Evolutionary conservation across 2,888 invertebrate genomes (phyloP), one percentile per base, ranked within the genome.

Genomic region (Agriotes lineatus): DNA sequence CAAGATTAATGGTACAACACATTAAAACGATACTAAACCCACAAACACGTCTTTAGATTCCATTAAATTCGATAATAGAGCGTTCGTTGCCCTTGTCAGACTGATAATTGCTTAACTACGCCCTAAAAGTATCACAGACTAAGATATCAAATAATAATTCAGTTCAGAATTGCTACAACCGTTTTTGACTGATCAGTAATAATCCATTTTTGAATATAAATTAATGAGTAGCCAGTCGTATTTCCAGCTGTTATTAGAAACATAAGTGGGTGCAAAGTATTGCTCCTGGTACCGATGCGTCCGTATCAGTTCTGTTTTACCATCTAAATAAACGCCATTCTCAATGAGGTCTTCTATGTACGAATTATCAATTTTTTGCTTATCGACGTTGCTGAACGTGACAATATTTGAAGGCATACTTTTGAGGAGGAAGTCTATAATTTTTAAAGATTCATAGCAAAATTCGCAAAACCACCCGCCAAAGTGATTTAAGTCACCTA

Each of bases 381-480:
- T 81, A 64, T 69, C 52, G 6, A 52, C 25, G 25, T 25, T 25
- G 7, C 7, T 25, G 25, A 25, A 25, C 22, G 6, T 22, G 33
- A 63, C 37, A 33, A 57, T 48, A 20, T 39, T 35, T 7, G 50
- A 33, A 20, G 58, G 57, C 42, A 22, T 37, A 33, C 6, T 78
- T 57, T 83, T 81, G n/a, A n/a, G n/a, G 67, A 90, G 79, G 73
- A 84, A 84, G 52, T 84, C 83, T 19, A 89, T 84, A 45, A 90
- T 88, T 75, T 88, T 87, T 12, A 86, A 85, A 0, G 90, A 87
- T 39, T 88, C 86, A 75, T 88, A 86, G 78, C 91, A 91, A 75
- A 87, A 88, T 76, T 90, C 87, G 77, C 91, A 91, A 80, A 86
- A 89, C 90, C 91, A 91, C 9, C 91, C 91, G 1, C 91, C 91